Evolutionary conservation across 23 tunicate genomes (phyloP).

Genomic region (Botrylloides violaceus): DNA sequence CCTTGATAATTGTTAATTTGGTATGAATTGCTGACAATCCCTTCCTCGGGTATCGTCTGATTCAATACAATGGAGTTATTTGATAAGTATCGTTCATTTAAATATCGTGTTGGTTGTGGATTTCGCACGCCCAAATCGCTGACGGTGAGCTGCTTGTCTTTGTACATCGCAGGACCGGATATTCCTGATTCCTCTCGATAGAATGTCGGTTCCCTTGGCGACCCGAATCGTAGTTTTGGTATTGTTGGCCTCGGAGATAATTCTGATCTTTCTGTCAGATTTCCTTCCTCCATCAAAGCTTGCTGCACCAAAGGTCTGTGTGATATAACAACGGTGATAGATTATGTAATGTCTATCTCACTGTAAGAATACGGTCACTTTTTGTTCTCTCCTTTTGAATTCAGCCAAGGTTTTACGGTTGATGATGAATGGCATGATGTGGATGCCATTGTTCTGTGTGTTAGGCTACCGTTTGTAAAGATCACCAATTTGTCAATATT

Average conservation of each 20-base stretch:
- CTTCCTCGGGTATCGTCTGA: constrained; percentile 9
- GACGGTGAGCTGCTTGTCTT: constrained; percentile 21
- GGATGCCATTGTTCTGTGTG: too few species aligned
- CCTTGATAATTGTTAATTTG: constrained; percentile 30
- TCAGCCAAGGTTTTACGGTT: too few species aligned
- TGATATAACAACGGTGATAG: too few species aligned
- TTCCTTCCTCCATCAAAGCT: constrained; percentile 30
- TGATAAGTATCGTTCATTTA: not conserved
- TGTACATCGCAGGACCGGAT: constrained; percentile 18
- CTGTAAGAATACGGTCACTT: too few species aligned
- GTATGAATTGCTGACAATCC: not conserved
- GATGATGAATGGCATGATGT: too few species aligned
- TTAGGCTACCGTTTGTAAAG: too few species aligned
- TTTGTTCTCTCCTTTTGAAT: too few species aligned
- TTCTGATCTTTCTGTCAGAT: constrained; percentile 21
- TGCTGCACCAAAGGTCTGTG: constrained; percentile 23
- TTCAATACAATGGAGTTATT: constrained; percentile 5
- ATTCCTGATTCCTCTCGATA: constrained; percentile 5
- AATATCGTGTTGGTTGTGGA: constrained; percentile 9
- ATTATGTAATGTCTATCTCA: too few species aligned
- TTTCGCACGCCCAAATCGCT: constrained; percentile 1
- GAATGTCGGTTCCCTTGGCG: constrained; percentile 11
- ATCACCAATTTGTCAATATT: too few species aligned
- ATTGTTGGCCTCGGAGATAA: constrained; percentile 8
- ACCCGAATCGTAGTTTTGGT: constrained; percentile 12